Base-by-base conservation (phyloP, 2,888 invertebrate species). In the Tetragonula carbonaria region DNA sequence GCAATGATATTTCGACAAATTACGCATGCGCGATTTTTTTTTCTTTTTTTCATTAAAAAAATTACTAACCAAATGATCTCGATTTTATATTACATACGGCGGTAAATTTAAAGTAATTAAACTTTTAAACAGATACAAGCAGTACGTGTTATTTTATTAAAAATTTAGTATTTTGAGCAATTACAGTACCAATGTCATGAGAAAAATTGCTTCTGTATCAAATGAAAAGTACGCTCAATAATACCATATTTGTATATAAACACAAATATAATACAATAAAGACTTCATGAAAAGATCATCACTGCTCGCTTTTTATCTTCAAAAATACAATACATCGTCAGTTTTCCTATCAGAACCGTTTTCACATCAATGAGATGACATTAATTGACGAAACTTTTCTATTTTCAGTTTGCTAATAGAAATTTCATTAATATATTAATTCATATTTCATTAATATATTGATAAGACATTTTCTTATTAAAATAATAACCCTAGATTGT, bases 1-100 rank as follows among this genome's bases (percentile, higher is more conserved):
- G 66, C 70, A 74, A 38, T 53, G 23, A 71, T 59, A 81, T 71
- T 65, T 55, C 23, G 33, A 18, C 50, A 11, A 45, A 70, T 55
- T 55, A 73, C 83, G 82, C 83, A 77, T 77, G 83, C 82, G 82
- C 51, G 8, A 23, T 53, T 63, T 4, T 38, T 18, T 38, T 59
- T 51, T 28, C 8, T 53, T 18, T 38, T 59, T 33, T 28, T 33
- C 33, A 51, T 50, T 18, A 59, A 38, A 23, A 38, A 33, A 51
- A 13, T 13, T 45, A 28, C 3, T 18, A 51, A 1, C 18, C 6
- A 50, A 45, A 16, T 59, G 45, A 16, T 53, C 45, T 57, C 11
- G 57, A 4, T 50, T 78, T 73, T 45, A 51, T 21, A 23, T 38
- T 18, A 45, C 3, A 23, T 5, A 21, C 59, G 57, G 57, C 57